These are phyloP conservation scores for Pterophyllum scalare DNA, from an alignment of 2,113 vertebrate genomes.

Conservation along the genomic window DNA sequence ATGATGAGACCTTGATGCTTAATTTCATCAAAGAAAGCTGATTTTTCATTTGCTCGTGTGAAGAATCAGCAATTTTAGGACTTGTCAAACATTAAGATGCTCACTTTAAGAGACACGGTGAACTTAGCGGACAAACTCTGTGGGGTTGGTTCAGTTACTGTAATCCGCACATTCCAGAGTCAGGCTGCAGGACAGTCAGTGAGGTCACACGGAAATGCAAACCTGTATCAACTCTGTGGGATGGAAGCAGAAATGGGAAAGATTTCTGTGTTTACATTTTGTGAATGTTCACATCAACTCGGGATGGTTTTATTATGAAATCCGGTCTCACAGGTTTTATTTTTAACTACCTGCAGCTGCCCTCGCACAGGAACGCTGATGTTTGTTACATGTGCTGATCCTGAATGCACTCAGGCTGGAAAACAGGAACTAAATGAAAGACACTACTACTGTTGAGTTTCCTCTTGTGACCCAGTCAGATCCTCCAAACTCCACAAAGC, in stretches of 20 bases:
- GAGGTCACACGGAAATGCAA: neutral
- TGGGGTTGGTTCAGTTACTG: conserved; percentile 11
- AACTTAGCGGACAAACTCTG: neutral
- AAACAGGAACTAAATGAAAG: neutral
- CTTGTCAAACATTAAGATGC: neutral
- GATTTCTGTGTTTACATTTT: neutral
- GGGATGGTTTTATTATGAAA: neutral
- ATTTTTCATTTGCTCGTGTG: neutral
- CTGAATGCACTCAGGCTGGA: too few relatives aligned
- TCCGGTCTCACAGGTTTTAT: too few relatives aligned
- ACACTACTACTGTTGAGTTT: neutral
- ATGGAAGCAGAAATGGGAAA: neutral
- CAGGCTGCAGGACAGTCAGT: neutral
- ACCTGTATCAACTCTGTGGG: too few relatives aligned
- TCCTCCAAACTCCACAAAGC: neutral
- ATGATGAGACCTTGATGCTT: neutral
- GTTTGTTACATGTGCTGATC: neutral
- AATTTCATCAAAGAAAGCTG: neutral
- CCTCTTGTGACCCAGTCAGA: neutral
- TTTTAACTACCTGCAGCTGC: too few relatives aligned
- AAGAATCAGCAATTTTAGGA: neutral
- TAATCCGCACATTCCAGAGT: neutral
- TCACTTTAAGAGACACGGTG: neutral
- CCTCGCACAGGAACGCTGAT: neutral
- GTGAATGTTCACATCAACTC: neutral